Percentiles rank a stretch among this genome's conserved stretches.
These are phyloP conservation scores for Drosophila ustulata DNA, from an alignment of 2,888 invertebrate species.

Conservation along the genomic window DNA sequence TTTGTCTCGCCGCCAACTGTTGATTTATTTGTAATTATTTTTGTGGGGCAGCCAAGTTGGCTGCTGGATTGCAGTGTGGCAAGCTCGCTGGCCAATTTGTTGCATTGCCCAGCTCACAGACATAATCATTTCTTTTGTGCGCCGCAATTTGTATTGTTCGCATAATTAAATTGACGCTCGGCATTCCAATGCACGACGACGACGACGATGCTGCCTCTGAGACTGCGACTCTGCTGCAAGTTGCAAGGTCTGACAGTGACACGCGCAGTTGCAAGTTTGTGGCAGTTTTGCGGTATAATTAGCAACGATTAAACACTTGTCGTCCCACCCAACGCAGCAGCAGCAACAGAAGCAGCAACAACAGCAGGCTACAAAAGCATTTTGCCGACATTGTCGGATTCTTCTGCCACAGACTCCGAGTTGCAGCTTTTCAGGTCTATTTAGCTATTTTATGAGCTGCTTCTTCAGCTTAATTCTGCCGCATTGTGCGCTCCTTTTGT, in stretches of 20 bases:
- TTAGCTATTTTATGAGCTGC: conserved; percentile 55
- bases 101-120: conserved; percentile 39
- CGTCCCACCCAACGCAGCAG: conserved; percentile 71
- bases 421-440: conserved; percentile 33
- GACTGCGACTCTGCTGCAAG: not conserved
- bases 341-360: conserved; percentile 52
- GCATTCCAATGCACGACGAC: conserved; percentile 55
- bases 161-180: conserved; percentile 81
- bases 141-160: conserved; percentile 79
- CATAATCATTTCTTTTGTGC: conserved; percentile 74
- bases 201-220: not conserved
- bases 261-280: conserved; percentile 60
- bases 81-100: conserved; percentile 62
- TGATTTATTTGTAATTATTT: conserved; percentile 70
- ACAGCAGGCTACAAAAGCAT: conserved; percentile 66
- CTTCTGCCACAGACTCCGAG: not conserved
- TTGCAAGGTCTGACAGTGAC: conserved; percentile 64
- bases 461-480: conserved; percentile 9
- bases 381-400: conserved; percentile 46
- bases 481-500: conserved; percentile 23
- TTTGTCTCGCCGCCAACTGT: conserved; percentile 73
- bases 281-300: conserved; percentile 64
- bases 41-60: conserved; percentile 12
- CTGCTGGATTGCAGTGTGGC: not conserved
- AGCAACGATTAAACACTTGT: conserved; percentile 80